Base-by-base conservation (phyloP, 2,113 vertebrate genomes). In the Baryphthengus martii region DNA sequence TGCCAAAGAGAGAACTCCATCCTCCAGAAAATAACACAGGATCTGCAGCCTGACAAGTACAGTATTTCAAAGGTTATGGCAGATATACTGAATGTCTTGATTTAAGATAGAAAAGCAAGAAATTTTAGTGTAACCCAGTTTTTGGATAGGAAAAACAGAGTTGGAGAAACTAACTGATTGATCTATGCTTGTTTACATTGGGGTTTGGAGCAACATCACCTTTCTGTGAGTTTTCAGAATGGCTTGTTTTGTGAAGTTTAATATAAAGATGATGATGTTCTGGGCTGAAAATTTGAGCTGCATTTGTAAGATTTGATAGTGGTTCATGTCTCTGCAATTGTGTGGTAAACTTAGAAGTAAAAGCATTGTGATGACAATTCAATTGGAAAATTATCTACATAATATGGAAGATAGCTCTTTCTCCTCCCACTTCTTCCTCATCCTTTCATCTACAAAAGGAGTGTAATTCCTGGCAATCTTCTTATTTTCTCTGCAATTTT, bases 391-490 rank as follows among this genome's bases (percentile, higher is more conserved):
- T 88, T 88, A 95, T 68, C 12, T 24, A 35, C 52, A 50, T 66
- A 88, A 25, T 85, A 80, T 80, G 66, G 76, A 80, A 93, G 75
- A 74, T 37, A 53, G 70, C 67, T 94, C n/a, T 6, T 81, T 85
- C 81, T 85, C 91, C 79, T 92, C 80, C 86, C n/a, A 85, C 87
- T 94, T 85, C 87, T 90, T 89, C 82, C 28, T 33, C 33, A 90
- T 83, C 45, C 35, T 94, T 91, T 95, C 78, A 93, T 95, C 82
- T 93, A n/a, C 44, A 66, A 56, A 86, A 94, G 72, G 40, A 77
- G 81, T 78, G 40, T 88, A 92, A 94, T 94, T 96, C 88, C 83
- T 92, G 88, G 78, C 91, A 96, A 86, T 95, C 67, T 93, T 96
- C 70, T 65, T 94, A 52, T 96, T 95, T 97, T 93, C 72, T 71